Evolutionary conservation across 1,140 invertebrate genomes (phyloP), one percentile per base, ranked within the genome.

Genomic region (Drosophila triauraria): DNA sequence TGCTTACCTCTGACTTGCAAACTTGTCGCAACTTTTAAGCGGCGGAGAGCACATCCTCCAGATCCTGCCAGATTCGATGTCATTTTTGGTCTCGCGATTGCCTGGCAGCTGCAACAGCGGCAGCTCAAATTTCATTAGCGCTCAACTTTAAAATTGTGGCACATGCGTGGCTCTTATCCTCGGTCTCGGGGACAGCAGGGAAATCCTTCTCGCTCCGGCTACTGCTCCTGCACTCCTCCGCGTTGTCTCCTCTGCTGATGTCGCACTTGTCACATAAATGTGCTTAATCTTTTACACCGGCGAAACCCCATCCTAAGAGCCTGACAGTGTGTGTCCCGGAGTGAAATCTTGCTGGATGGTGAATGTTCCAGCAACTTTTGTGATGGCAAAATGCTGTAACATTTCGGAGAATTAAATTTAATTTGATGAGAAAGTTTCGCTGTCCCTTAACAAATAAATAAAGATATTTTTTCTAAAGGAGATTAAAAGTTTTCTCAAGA

Each of bases 201-300:
- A 35, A 42, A 27, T 51, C 43, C 23, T 46, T 27, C 40, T 20
- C 30, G 13, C 20, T 20, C 20, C 20, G 20, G 20, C 20, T 20
- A 20, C 38, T 20, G 20, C 20, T 25, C 46, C 59, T 27, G 5
- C 30, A 20, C 27, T n/a, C 20, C 62, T 58, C 35, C 38, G 23
- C 65, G 63, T 25, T 71, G 53, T 59, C 51, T 48, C 67, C 67
- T 32, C 32, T 10, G 61, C 79, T 76, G 62, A 77, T 77, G 75
- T 77, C 65, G 76, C 76, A 78, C 76, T 82, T 80, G 83, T 87
- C 75, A 82, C 83, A 77, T 77, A 76, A 86, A 87, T 87, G 83
- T 80, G 79, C 78, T 86, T 86, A 86, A 86, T 86, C 82, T 86
- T 86, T 86, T 86, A 76, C 79, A 78, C 75, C 75, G 83, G 75